Evolutionary conservation across 2,113 vertebrate species (phyloP).

Genomic region (Pterocles gutturalis): DNA sequence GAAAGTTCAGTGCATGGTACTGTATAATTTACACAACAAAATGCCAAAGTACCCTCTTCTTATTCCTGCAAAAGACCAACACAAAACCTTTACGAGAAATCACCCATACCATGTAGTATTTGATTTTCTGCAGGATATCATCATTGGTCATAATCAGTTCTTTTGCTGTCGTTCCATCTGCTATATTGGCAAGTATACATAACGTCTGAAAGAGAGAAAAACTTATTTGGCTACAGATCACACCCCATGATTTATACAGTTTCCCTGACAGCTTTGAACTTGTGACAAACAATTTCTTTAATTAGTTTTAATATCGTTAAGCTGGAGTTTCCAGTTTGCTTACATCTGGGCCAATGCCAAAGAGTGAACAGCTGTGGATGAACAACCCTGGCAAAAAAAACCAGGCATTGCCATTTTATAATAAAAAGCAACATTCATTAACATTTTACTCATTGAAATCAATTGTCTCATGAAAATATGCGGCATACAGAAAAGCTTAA

Average conservation of each 20-base stretch:
- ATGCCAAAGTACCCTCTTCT: background rate
- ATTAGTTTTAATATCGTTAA: constrained; percentile 11
- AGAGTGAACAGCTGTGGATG: background rate
- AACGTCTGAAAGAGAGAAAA: constrained; percentile 85
- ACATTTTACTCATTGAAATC: background rate
- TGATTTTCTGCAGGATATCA: constrained; percentile 98
- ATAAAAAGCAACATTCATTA: background rate
- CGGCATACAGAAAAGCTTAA: background rate
- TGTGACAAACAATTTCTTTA: background rate
- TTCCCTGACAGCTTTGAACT: constrained; percentile 17
- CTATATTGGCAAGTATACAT: constrained; percentile 96
- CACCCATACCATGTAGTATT: constrained; percentile 93
- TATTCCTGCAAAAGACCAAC: background rate
- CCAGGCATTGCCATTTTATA: background rate
- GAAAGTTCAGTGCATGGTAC: background rate
- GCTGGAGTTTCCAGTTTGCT: background rate
- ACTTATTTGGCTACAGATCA: background rate
- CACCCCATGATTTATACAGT: background rate
- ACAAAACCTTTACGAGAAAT: background rate
- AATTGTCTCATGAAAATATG: background rate
- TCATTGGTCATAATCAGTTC: constrained; percentile 98
- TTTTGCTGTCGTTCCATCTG: constrained; percentile 95
- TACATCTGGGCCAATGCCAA: background rate
- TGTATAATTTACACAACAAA: background rate
- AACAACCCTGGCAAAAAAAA: background rate